Percentiles rank a stretch among this genome's conserved stretches.
Conservation (phyloP, 2,888 invertebrate genomes). For the Gastracanthus pulcherrimus region DNA sequence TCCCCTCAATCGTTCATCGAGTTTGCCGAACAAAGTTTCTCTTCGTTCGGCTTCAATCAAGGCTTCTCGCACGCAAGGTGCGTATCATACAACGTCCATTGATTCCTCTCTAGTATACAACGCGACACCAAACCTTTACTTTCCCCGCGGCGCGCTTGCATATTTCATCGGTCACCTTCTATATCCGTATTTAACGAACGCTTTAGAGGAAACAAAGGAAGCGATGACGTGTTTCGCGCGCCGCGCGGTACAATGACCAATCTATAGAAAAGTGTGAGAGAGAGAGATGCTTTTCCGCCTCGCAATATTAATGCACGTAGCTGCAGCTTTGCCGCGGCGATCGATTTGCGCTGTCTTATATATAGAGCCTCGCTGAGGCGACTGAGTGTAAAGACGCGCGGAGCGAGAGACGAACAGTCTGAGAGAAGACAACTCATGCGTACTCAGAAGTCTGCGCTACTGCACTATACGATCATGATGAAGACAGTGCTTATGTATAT, state of each 20-base stretch:
- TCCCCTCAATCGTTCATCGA: too few species aligned
- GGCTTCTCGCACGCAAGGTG: too few species aligned
- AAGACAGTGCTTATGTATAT: too few species aligned
- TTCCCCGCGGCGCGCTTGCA: background rate
- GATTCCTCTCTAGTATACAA: too few species aligned
- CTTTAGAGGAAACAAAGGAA: constrained; percentile 7
- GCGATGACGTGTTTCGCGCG: constrained; percentile 35
- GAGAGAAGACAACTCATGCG: too few species aligned
- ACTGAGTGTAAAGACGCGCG: background rate
- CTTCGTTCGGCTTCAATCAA: too few species aligned
- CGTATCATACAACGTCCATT: too few species aligned
- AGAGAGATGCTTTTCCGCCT: background rate
- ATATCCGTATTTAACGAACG: background rate
- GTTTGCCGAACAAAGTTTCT: too few species aligned
- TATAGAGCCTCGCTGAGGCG: background rate
- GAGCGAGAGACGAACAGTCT: background rate
- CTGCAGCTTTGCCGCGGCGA: background rate
- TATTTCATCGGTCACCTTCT: background rate
- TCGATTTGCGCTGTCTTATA: constrained; percentile 28
- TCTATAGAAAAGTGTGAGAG: constrained; percentile 30
- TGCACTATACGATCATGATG: too few species aligned
- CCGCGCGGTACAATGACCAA: constrained; percentile 49
- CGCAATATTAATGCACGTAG: background rate
- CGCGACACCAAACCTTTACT: background rate
- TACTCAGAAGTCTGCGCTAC: too few species aligned